phyloP scores from a whole-genome alignment of 2,113 vertebrate species.

The Stigmatopora nigra region DNA sequence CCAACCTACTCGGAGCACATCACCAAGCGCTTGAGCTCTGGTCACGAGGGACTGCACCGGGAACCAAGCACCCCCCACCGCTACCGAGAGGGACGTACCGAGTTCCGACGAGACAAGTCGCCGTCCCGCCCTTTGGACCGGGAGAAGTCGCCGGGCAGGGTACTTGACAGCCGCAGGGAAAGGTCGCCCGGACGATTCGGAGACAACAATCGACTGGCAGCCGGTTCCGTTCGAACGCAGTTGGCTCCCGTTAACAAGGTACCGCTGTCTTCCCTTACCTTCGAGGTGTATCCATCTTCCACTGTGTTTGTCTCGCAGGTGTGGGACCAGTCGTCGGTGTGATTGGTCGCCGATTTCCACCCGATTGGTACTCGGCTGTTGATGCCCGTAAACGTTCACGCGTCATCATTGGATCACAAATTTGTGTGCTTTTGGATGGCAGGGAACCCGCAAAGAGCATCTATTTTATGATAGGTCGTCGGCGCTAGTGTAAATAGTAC shows the following conservation, averaged over 20 bases:
- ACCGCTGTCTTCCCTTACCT: background rate
- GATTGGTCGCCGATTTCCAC: constrained; percentile 43
- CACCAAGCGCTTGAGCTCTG: constrained; percentile 87
- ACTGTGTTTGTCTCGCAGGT: constrained; percentile 57
- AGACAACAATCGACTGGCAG: constrained; percentile 81
- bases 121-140: constrained; percentile 88
- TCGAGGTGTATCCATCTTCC: background rate
- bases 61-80: constrained; percentile 96
- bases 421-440: constrained; percentile 33
- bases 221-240: constrained; percentile 83
- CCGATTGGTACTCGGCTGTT: constrained; percentile 29
- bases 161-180: constrained; percentile 88
- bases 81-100: constrained; percentile 89
- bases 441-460: constrained; percentile 34
- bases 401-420: constrained; percentile 28
- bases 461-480: constrained; percentile 45
- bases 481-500: constrained; percentile 64
- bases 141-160: constrained; percentile 90
- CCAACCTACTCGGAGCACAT: constrained; percentile 99
- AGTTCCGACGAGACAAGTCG: constrained; percentile 93
- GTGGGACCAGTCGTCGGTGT: constrained; percentile 94
- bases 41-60: constrained; percentile 82
- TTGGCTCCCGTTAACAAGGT: constrained; percentile 97
- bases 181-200: constrained; percentile 90
- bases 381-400: constrained; percentile 52